phyloP scores from a whole-genome alignment of 1,140 invertebrate species.

The Drosophila nigrodunni region DNA sequence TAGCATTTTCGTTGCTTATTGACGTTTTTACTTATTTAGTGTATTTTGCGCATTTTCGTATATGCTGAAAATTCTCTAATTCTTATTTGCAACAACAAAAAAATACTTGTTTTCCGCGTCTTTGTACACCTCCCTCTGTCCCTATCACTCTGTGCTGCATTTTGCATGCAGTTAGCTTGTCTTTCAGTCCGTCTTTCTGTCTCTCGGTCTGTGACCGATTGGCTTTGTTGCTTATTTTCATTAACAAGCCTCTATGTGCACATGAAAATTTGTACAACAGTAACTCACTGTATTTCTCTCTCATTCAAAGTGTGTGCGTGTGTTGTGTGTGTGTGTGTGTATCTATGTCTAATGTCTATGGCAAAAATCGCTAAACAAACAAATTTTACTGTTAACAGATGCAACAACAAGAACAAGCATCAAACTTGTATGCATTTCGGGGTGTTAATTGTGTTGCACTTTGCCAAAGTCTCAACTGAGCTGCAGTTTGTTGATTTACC shows the following conservation, averaged over 20 bases:
- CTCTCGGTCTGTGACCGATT: constrained; percentile 54
- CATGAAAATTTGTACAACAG: constrained; percentile 72
- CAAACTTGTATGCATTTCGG: constrained; percentile 72
- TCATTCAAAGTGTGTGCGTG: constrained; percentile 22
- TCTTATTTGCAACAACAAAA: constrained; percentile 40
- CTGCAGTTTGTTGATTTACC: constrained; percentile 14
- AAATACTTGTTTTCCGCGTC: constrained; percentile 65
- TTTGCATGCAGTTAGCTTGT: constrained; percentile 63
- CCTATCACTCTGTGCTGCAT: constrained; percentile 38
- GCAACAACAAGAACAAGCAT: constrained; percentile 14
- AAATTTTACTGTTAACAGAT: constrained; percentile 76
- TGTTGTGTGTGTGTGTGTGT: constrained; percentile 17
- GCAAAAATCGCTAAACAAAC: constrained; percentile 68
- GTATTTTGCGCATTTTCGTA: constrained; percentile 80
- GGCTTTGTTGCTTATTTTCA: constrained; percentile 81
- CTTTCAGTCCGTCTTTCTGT: constrained; percentile 15
- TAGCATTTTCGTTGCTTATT: constrained; percentile 62
- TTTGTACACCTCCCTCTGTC: constrained; percentile 47
- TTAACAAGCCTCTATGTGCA: constrained; percentile 71
- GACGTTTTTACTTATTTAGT: constrained; percentile 80
- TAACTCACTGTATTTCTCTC: constrained; percentile 48
- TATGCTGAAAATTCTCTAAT: constrained; percentile 65
- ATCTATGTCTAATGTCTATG: constrained; percentile 31
- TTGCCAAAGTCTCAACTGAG: constrained; percentile 51
- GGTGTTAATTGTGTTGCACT: constrained; percentile 83